phyloP scores from a whole-genome alignment of 2,888 invertebrate genomes.

The Zelleria hepariella region DNA sequence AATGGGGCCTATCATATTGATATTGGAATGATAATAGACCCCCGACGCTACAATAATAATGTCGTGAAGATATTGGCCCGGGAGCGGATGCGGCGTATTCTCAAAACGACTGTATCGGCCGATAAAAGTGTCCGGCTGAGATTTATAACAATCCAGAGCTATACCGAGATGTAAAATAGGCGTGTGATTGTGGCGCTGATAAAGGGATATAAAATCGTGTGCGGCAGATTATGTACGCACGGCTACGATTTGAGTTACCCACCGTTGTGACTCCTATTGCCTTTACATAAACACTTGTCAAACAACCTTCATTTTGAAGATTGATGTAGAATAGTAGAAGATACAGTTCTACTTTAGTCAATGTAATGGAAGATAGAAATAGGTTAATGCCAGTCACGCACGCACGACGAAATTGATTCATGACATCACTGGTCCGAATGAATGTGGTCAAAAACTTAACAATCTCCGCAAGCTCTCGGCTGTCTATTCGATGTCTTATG shows the following conservation, averaged over 20 bases:
- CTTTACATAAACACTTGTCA: no score
- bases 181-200: conserved; percentile 30
- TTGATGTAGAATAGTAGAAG: no score
- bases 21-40: background rate
- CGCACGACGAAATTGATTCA: background rate
- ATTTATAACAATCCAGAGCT: conserved; percentile 55
- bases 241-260: no score
- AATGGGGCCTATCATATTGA: background rate
- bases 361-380: background rate
- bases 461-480: no score
- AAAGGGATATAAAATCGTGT: background rate
- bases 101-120: conserved; percentile 21
- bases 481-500: no score
- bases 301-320: no score
- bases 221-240: background rate
- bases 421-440: background rate
- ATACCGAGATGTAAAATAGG: conserved; percentile 49
- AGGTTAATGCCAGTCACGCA: background rate
- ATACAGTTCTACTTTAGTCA: background rate
- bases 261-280: no score
- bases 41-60: background rate
- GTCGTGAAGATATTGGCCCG: conserved; percentile 5
- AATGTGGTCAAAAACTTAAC: background rate
- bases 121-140: conserved; percentile 51
- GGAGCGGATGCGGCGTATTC: conserved; percentile 29